phyloP scores from a whole-genome alignment of 2,888 invertebrate genomes.

The Xiphydria camelus region DNA sequence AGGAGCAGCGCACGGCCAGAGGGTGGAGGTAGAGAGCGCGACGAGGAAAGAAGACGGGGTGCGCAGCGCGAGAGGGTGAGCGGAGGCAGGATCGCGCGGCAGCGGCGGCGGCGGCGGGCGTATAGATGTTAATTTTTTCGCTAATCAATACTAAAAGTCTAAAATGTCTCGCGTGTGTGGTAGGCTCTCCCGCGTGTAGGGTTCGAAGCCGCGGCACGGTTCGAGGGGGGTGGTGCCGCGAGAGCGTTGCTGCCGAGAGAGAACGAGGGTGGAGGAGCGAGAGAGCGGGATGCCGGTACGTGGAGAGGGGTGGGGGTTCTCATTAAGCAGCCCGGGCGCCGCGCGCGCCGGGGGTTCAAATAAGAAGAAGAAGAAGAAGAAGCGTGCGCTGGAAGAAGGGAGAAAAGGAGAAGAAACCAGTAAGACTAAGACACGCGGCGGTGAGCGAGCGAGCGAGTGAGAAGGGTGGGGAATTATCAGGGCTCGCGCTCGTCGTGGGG shows the following conservation, averaged over 20 bases:
- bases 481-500: conserved; percentile 43
- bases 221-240: conserved; percentile 25
- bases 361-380: conserved; percentile 46
- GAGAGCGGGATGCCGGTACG: conserved; percentile 25
- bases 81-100: conserved; percentile 6
- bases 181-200: no score
- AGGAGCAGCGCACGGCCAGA: background rate
- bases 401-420: conserved; percentile 42
- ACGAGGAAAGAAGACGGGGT: conserved; percentile 14
- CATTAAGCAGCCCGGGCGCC: conserved; percentile 58
- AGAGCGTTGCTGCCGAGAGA: background rate
- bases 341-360: conserved; percentile 41
- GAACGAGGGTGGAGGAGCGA: conserved; percentile 9
- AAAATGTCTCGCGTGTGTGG: conserved; percentile 55
- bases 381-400: conserved; percentile 31
- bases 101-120: conserved; percentile 10
- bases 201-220: conserved; percentile 33
- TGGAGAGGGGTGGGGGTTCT: conserved; percentile 51
- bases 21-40: conserved; percentile 1
- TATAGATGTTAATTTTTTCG: conserved; percentile 45
- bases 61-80: conserved; percentile 2
- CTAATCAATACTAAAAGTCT: conserved; percentile 57
- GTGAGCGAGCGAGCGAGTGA: conserved; percentile 24
- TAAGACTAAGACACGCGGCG: conserved; percentile 44
- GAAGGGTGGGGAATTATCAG: conserved; percentile 52